A percentile compares a stretch with the other conserved stretches of the same genome.
Evolutionary conservation across 37 sponge, comb jelly and placozoan genomes (phyloP).

Genomic region (Hormiphora californensis): DNA sequence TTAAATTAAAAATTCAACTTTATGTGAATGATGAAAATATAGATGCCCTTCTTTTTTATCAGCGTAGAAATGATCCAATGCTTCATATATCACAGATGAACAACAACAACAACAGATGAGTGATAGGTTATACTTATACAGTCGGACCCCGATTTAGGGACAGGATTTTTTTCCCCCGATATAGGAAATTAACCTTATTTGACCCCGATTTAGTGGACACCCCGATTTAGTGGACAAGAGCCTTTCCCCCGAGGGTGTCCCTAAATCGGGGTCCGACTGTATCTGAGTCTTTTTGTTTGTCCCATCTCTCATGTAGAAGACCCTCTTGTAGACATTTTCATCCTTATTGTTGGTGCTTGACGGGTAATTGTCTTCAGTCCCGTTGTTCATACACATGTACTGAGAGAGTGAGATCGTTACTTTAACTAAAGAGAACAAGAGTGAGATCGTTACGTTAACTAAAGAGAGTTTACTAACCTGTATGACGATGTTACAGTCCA

Average conservation of each 20-base stretch:
- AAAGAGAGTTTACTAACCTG: not conserved
- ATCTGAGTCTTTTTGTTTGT: not conserved
- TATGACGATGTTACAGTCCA: not conserved
- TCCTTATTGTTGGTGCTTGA: not conserved
- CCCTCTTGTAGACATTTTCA: not conserved
- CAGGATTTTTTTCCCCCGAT: too few relatives aligned
- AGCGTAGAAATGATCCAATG: not conserved
- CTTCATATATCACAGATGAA: not conserved
- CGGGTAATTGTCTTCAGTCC: constrained; percentile 7
- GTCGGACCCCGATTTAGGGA: too few relatives aligned
- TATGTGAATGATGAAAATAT: too few relatives aligned
- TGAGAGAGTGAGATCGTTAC: not conserved
- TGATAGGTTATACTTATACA: too few relatives aligned
- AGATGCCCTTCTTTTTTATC: not conserved
- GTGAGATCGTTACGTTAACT: not conserved
- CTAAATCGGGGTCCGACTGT: too few relatives aligned
- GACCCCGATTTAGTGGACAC: too few relatives aligned
- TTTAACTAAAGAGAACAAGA: not conserved
- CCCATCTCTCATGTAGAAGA: not conserved
- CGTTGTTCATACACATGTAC: constrained; percentile 21
- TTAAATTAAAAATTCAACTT: too few relatives aligned
- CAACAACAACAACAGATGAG: too few relatives aligned
- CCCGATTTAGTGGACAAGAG: too few relatives aligned
- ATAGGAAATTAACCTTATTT: too few relatives aligned
- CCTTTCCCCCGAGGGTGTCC: not conserved